phyloP scores from a whole-genome alignment of 2,113 vertebrate genomes.

The Oenanthe oenanthe region DNA sequence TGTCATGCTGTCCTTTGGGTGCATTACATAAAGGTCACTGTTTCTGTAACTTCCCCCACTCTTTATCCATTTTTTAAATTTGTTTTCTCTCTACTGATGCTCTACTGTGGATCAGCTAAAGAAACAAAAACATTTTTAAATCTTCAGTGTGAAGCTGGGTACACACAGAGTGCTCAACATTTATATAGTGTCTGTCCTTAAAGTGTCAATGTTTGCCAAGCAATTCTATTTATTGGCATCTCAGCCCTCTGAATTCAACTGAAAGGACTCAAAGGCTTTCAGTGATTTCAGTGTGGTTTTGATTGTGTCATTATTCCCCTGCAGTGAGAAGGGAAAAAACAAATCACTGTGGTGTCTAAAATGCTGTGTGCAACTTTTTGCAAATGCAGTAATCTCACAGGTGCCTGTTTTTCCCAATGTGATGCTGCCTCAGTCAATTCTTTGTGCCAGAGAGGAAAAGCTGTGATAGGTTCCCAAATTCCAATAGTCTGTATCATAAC shows the following conservation, averaged over 20 bases:
- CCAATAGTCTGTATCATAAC: background rate
- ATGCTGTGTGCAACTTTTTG: background rate
- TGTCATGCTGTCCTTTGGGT: constrained; percentile 1
- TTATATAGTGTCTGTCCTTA: background rate
- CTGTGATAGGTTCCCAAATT: background rate
- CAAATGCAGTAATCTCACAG: background rate
- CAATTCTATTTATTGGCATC: background rate
- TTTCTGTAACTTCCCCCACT: background rate
- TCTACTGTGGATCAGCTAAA: background rate
- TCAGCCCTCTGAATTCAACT: background rate
- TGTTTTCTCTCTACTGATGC: background rate
- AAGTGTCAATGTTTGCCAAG: background rate
- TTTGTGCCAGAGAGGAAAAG: background rate
- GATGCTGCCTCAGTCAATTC: constrained; percentile 5
- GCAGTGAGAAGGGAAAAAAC: background rate
- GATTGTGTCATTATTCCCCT: background rate
- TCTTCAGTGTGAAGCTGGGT: background rate
- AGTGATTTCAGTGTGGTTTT: background rate
- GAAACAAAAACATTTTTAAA: background rate
- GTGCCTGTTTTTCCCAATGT: background rate
- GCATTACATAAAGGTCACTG: background rate
- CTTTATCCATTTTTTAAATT: background rate
- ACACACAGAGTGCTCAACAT: background rate
- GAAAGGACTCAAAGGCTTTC: background rate
- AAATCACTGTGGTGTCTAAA: background rate